Conservation (phyloP, 2,888 invertebrate genomes). For the Eupithecia insigniata region DNA sequence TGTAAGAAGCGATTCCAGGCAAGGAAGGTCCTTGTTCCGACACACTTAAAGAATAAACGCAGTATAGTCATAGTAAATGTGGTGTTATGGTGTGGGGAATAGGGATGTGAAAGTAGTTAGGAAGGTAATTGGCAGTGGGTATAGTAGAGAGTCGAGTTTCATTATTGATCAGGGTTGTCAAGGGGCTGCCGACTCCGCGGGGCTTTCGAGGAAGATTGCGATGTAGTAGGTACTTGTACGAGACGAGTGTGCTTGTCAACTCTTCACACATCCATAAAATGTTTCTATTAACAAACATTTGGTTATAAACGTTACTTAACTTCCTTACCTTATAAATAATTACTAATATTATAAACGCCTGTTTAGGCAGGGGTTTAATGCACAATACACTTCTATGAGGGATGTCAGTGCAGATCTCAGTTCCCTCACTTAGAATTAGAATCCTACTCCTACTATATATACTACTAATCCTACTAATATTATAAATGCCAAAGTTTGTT, state of each 20-base stretch:
- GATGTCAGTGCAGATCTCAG: too few relatives aligned
- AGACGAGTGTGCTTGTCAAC: background rate
- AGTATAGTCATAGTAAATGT: background rate
- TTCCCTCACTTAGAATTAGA: too few relatives aligned
- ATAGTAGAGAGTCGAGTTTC: slow-evolving; percentile 3
- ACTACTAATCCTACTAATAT: too few relatives aligned
- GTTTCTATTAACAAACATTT: background rate
- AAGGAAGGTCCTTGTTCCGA: background rate
- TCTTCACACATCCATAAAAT: background rate
- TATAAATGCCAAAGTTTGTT: too few relatives aligned
- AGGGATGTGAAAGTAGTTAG: slow-evolving; percentile 14
- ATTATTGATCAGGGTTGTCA: slow-evolving; percentile 1
- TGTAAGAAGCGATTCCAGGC: background rate
- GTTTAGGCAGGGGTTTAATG: too few relatives aligned
- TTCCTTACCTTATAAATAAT: too few relatives aligned
- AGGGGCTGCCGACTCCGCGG: background rate
- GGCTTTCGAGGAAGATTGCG: background rate
- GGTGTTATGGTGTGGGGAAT: slow-evolving; percentile 15
- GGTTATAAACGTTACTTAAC: background rate
- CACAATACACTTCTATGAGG: too few relatives aligned
- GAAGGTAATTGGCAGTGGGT: slow-evolving; percentile 5
- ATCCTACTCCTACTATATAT: too few relatives aligned
- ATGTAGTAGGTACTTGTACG: background rate
- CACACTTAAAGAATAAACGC: background rate
- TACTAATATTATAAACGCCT: too few relatives aligned